phyloP scores from a whole-genome alignment of 2,113 vertebrate genomes.

The Myiozetetes cayanensis region DNA sequence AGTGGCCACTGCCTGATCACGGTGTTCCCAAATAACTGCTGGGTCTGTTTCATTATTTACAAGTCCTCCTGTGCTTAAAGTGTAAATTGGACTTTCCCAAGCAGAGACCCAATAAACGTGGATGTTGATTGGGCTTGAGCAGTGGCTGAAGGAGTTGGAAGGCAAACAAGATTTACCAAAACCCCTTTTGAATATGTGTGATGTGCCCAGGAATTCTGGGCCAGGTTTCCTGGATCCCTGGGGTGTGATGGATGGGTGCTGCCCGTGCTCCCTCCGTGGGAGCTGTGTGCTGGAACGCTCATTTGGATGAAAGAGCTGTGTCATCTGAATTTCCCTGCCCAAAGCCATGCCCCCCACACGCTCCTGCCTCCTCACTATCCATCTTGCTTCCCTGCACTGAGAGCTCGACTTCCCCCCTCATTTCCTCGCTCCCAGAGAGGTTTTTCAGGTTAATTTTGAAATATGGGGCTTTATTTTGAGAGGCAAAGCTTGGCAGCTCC shows the following conservation, averaged over 20 bases:
- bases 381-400: not conserved
- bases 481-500: not conserved
- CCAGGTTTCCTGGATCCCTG: not conserved
- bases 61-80: not conserved
- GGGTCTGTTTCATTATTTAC: not conserved
- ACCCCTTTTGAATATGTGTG: not conserved
- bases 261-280: not conserved
- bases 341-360: accelerated
- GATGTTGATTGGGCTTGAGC: not conserved
- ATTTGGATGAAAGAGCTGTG: not conserved
- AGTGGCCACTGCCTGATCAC: not conserved
- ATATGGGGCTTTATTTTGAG: accelerated
- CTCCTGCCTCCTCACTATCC: not conserved
- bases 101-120: not conserved
- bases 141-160: not conserved
- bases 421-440: not conserved
- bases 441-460: not conserved
- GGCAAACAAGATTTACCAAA: not conserved
- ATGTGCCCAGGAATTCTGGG: not conserved
- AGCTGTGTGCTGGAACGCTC: not conserved
- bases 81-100: not conserved
- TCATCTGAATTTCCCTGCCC: not conserved
- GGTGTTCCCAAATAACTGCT: not conserved
- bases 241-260: not conserved
- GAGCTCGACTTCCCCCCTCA: not conserved